Base-by-base conservation (phyloP, 2,113 vertebrate species). In the Gasterosteus nipponicus region DNA sequence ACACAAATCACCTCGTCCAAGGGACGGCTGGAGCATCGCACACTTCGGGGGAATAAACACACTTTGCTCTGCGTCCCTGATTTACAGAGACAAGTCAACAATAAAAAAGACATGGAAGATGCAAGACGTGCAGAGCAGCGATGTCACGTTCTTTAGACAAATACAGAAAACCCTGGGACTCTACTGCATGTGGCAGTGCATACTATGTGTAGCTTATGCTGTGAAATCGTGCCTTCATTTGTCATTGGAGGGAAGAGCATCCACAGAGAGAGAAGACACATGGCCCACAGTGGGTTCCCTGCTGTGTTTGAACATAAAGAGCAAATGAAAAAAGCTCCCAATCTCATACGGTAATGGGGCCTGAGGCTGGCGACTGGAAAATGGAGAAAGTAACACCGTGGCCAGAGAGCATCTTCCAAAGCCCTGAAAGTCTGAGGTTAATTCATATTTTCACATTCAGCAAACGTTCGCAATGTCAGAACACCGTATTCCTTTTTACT, bases 361-460 rank as follows among this genome's bases (percentile, higher is more conserved):
- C 80, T 84, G 72, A 78, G 83, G 85, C 81, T 87, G 59, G 67
- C 78, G 64, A 64, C 82, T 92, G 89, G 89, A 78, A 90, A 78
- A 75, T 10, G 41, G 47, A 49, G 61, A 86, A 89, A 86, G 85
- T 79, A 89, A 89, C 85, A 82, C 80, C 5, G 19, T 51, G 59
- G 83, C 74, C 61, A 29, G 15, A 75, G 81, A 89, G 75, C 62
- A 69, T 83, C 69, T 78, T 71, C 59, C 75, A 73, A 88, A 78
- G 49, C 67, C 77, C 19, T 73, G 71, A 83, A 81, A 71, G 56
- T 64, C 35, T 85, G 68, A 82, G 58, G 54, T 87, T 75, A 78
- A 73, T 83, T 67, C 62, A 75, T 68, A 80, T 76, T 84, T 82
- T 78, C 51, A 63, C 65, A 69, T 80, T 81, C 64, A 38, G 64